Evolutionary conservation across 2,113 vertebrate species (phyloP).

Genomic region (Mustela lutreola): DNA sequence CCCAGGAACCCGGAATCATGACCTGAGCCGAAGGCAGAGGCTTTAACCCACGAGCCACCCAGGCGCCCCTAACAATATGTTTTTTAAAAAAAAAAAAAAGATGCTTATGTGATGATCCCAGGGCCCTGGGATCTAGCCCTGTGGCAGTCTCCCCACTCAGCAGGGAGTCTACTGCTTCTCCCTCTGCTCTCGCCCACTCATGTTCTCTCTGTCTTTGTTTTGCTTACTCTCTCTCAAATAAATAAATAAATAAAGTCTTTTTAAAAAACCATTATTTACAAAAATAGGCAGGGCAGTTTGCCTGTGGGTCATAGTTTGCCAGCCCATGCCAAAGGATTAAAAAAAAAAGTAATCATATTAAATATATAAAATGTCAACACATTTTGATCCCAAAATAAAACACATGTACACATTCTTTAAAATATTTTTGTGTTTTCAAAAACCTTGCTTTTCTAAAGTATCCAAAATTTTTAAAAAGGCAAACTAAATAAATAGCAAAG

Average conservation of each 20-base stretch:
- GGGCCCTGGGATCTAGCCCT: too few species aligned
- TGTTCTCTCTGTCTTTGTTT: neutral
- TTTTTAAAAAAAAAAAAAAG: neutral
- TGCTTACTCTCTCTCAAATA: neutral
- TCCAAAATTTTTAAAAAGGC: neutral
- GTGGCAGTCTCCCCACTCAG: neutral
- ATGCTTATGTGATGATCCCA: too few species aligned
- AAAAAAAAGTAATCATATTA: conserved; percentile 31
- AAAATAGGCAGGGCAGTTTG: neutral
- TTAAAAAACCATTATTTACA: neutral
- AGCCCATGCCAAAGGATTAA: neutral
- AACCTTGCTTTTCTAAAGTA: neutral
- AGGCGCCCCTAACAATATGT: too few species aligned
- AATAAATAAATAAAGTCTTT: neutral
- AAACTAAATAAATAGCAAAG: neutral
- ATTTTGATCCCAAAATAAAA: neutral
- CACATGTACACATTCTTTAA: neutral
- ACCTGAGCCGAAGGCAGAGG: too few species aligned
- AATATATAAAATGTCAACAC: neutral
- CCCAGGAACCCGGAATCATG: too few species aligned
- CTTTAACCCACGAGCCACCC: too few species aligned
- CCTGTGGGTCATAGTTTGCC: neutral
- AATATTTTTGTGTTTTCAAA: neutral
- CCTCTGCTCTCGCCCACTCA: neutral
- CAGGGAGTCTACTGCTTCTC: neutral